These are phyloP conservation scores for Lindbergichthys nudifrons DNA, from an alignment of 2,797 vertebrate genomes.

Conservation along the genomic window DNA sequence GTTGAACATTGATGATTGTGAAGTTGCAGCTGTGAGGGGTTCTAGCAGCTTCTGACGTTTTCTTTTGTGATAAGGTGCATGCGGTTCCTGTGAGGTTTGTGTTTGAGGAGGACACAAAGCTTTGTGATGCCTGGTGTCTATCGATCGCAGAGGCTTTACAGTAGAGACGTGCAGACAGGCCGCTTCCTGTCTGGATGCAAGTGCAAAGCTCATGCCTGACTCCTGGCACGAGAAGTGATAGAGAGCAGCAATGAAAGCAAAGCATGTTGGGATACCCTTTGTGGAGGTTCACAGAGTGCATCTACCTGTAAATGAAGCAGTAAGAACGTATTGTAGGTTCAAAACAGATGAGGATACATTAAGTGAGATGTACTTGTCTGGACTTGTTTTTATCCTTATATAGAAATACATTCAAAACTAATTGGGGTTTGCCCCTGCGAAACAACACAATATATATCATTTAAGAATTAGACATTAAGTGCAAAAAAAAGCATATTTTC, in stretches of 20 bases:
- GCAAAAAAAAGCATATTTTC: not conserved
- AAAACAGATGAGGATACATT: not conserved
- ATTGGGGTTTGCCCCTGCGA: too few species aligned
- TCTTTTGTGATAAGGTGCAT: constrained; percentile 8
- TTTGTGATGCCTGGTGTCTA: constrained; percentile 6
- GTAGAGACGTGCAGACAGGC: constrained; percentile 1
- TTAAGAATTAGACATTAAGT: not conserved
- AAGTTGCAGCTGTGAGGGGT: constrained; percentile 11
- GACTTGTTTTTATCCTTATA: not conserved
- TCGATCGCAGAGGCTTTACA: constrained; percentile 19
- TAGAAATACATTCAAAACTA: not conserved
- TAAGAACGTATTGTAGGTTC: not conserved
- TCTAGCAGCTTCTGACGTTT: constrained; percentile 33
- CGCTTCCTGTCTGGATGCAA: constrained; percentile 28
- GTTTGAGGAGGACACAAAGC: constrained; percentile 24
- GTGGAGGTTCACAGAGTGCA: not conserved
- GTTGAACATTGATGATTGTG: not conserved
- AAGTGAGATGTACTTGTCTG: not conserved
- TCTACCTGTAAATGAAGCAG: not conserved
- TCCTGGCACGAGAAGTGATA: not conserved
- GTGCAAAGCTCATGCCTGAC: not conserved
- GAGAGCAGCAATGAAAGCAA: not conserved
- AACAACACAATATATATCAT: not conserved
- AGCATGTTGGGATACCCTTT: not conserved
- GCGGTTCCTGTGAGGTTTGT: constrained; percentile 23